Evolutionary conservation across 2,888 invertebrate genomes (phyloP), one percentile per base, ranked within the genome.

Genomic region (Athetis lepigone): DNA sequence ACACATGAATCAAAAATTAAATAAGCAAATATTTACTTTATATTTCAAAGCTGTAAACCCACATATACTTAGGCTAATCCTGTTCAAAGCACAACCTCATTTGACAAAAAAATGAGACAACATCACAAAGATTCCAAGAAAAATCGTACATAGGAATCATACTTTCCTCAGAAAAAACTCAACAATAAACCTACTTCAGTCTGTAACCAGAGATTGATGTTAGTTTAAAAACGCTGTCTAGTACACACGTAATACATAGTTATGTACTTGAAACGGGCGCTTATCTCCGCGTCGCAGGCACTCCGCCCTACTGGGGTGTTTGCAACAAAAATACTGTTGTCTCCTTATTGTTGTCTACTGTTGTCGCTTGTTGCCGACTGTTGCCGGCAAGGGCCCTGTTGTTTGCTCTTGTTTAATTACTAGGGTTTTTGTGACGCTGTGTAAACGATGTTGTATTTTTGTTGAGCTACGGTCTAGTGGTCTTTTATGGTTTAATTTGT

Each of bases 241-340:
- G 57, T 73, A 70, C 62, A 75, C 58, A 74, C 73, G 72, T 71
- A 72, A 55, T 70, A 71, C 70, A 70, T 68, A 65, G 66, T 56
- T 79, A 75, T 70, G 50, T 79, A 60, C 67, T 75, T 68, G 66
- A 67, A 70, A 75, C 69, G 82, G 86, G 89, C 67, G 83, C 80
- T 93, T 93, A 93, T 93, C 93, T 85, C 82, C 49, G 65, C 84
- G 82, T 80, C 79, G 84, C 93, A 93, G 92, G 87, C 92, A 77
- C 84, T 79, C 77, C 80, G 71, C 78, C 80, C 80, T 64, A 52
- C 61, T 54, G 79, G 81, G 88, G 87, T 90, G 89, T 85, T 85
- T 82, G 83, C 90, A 86, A 91, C 92, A 92, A 93, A 93, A 93
- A 93, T 92, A 92, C 89, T 86, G 87, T 91, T 91, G 92, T 90